Percentiles rank a stretch among this genome's conserved stretches.
Conservation (phyloP, 2,797 vertebrate genomes). For the Carduelis carduelis region DNA sequence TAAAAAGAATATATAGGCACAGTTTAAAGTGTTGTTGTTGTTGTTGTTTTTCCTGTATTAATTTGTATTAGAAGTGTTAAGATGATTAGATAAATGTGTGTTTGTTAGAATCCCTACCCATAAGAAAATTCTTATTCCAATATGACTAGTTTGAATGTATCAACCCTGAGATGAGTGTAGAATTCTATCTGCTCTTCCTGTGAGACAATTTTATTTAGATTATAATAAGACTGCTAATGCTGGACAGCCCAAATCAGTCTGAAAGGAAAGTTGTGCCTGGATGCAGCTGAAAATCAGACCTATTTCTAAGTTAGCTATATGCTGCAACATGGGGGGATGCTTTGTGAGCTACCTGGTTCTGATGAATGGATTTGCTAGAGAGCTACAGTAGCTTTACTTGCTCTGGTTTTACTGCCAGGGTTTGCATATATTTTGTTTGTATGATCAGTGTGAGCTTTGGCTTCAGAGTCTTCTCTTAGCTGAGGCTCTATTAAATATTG, state of each 20-base stretch:
- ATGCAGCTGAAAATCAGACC: not conserved
- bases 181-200: not conserved
- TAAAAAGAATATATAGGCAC: not conserved
- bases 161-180: not conserved
- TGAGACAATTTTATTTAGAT: not conserved
- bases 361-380: not conserved
- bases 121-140: not conserved
- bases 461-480: not conserved
- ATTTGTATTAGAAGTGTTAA: not conserved
- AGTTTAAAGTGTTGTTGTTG: not conserved
- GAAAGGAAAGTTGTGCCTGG: not conserved
- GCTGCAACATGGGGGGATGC: not conserved
- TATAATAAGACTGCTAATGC: not conserved
- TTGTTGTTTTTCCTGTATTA: not conserved
- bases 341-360: not conserved
- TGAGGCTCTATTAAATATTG: not conserved
- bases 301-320: not conserved
- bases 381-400: not conserved
- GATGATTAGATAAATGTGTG: fast-evolving
- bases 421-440: not conserved
- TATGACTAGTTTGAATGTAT: not conserved
- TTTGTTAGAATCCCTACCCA: not conserved
- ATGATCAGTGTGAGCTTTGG: not conserved
- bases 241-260: not conserved
- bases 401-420: not conserved